Percentiles rank a stretch among this genome's conserved stretches.
Evolutionary conservation across 2,113 vertebrate genomes (phyloP).

Genomic region (Pollachius pollachius): DNA sequence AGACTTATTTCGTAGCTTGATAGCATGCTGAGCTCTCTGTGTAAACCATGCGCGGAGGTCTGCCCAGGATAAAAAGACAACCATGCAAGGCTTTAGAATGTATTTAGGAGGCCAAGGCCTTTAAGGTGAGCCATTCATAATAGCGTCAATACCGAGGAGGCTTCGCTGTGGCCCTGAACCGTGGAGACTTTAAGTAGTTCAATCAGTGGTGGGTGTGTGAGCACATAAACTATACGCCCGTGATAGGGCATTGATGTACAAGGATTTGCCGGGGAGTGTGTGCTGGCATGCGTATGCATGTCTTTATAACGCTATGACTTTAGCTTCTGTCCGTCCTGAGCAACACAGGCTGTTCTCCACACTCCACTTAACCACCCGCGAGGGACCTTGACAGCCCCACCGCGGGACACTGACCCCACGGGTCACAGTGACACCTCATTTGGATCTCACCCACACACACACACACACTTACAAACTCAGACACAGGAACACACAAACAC

Average conservation of each 20-base stretch:
- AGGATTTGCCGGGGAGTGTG: constrained; percentile 25
- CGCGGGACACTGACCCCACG: constrained; percentile 61
- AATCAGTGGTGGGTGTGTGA: constrained; percentile 11
- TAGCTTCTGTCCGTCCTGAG: constrained; percentile 42
- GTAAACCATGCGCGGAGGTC: too few species aligned
- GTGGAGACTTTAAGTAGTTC: constrained; percentile 30
- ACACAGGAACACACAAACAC: constrained; percentile 22
- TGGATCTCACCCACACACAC: constrained; percentile 39
- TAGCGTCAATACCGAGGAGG: constrained; percentile 35
- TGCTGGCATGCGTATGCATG: constrained; percentile 7
- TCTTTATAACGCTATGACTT: constrained; percentile 58
- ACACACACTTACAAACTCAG: constrained; percentile 24
- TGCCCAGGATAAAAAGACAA: not conserved
- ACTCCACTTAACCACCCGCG: constrained; percentile 66
- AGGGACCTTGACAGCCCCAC: constrained; percentile 68
- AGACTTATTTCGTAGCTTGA: too few species aligned
- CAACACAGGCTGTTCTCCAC: constrained; percentile 42
- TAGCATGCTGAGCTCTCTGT: too few species aligned
- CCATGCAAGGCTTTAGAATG: not conserved
- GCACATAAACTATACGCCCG: constrained; percentile 5
- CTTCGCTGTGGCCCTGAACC: constrained; percentile 46
- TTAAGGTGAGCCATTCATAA: constrained; percentile 28
- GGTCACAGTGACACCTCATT: constrained; percentile 60
- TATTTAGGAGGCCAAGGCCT: constrained; percentile 24
- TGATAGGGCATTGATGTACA: constrained; percentile 3